phyloP scores from a whole-genome alignment of 2,113 vertebrate species.

The Strix uralensis region DNA sequence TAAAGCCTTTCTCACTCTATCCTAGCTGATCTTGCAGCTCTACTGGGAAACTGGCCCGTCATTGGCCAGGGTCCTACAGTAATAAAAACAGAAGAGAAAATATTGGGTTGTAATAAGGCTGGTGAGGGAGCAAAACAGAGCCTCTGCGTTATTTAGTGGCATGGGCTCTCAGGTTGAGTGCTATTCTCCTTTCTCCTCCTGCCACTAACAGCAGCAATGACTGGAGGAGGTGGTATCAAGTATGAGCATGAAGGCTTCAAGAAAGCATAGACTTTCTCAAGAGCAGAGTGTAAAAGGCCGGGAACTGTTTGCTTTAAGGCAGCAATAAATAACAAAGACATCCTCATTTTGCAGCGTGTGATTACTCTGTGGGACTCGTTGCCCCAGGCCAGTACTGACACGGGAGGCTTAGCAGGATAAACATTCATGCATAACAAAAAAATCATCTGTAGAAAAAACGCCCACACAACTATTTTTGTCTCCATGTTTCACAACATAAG shows the following conservation, averaged over 20 bases:
- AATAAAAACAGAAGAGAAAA: background rate
- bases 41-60: background rate
- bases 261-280: background rate
- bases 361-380: background rate
- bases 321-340: constrained; percentile 1
- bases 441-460: background rate
- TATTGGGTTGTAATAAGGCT: background rate
- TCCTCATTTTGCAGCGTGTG: background rate
- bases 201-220: background rate
- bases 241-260: background rate
- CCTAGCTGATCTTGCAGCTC: background rate
- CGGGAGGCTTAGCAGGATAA: background rate
- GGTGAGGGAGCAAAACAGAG: background rate
- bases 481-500: background rate
- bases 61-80: background rate
- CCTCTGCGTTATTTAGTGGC: background rate
- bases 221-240: background rate
- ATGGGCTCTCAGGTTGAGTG: background rate
- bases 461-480: background rate
- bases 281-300: background rate
- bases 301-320: background rate
- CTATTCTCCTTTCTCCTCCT: background rate
- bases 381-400: background rate
- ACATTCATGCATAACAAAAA: background rate
- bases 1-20: background rate